phyloP scores from a whole-genome alignment of 2,888 invertebrate species.

The Auanema freiburgensis region DNA sequence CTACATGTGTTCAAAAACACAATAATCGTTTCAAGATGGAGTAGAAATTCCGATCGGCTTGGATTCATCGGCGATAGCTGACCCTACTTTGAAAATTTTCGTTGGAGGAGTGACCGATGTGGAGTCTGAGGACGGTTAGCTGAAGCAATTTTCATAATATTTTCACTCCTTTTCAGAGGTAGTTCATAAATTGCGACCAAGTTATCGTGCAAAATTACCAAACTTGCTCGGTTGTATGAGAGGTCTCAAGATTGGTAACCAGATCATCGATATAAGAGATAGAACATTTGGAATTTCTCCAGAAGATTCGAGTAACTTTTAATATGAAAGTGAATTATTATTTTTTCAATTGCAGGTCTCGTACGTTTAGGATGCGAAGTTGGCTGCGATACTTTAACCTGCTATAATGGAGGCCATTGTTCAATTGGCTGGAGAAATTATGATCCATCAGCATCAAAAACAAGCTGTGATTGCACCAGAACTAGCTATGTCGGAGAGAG shows the following conservation, averaged over 20 bases:
- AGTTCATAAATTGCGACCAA: constrained; percentile 23
- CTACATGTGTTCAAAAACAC: constrained; percentile 27
- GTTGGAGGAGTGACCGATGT: constrained; percentile 25
- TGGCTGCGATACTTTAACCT: constrained; percentile 46
- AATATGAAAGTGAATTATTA: background rate
- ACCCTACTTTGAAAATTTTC: constrained; percentile 17
- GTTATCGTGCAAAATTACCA: constrained; percentile 46
- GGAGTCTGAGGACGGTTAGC: constrained; percentile 5
- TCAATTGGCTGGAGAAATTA: constrained; percentile 53
- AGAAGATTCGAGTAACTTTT: constrained; percentile 16
- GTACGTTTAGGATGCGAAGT: constrained; percentile 50
- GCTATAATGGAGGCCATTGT: constrained; percentile 58
- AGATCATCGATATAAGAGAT: constrained; percentile 29
- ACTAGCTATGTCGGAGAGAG: constrained; percentile 51
- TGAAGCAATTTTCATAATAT: background rate
- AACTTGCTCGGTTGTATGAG: constrained; percentile 54
- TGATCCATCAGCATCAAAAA: constrained; percentile 37
- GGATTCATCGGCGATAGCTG: constrained; percentile 1
- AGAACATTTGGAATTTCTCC: constrained; percentile 19
- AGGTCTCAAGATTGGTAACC: constrained; percentile 42
- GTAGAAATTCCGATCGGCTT: constrained; percentile 28
- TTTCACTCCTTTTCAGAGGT: constrained; percentile 22
- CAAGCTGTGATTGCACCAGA: constrained; percentile 52
- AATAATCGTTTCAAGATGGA: constrained; percentile 26
- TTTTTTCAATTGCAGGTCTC: constrained; percentile 27